Percentiles rank a stretch among this genome's conserved stretches.
These are phyloP conservation scores for Delia radicum DNA, from an alignment of 1,140 invertebrate species.

Conservation along the genomic window DNA sequence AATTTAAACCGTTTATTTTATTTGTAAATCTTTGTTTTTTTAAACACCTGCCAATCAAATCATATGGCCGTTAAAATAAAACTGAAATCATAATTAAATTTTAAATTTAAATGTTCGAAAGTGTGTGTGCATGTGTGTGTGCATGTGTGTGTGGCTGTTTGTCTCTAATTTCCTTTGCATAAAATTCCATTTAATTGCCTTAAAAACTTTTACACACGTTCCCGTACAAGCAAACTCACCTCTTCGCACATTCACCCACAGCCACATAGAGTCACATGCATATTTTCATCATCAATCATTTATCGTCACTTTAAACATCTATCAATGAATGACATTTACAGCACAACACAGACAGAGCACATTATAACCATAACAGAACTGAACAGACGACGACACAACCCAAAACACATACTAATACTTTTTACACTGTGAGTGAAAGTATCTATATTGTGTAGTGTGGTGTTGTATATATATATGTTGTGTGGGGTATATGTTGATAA, in stretches of 20 bases:
- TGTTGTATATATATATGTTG: neutral
- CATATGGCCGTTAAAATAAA: no score
- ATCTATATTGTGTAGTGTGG: neutral
- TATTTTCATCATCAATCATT: constrained; percentile 1
- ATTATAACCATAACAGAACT: no score
- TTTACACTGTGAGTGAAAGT: neutral
- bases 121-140: neutral
- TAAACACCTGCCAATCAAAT: no score
- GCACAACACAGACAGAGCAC: neutral
- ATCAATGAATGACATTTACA: constrained; percentile 4
- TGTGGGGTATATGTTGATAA: neutral
- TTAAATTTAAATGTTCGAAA: no score
- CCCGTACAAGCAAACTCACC: neutral
- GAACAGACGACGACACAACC: neutral
- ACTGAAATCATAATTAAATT: no score
- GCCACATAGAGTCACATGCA: no score
- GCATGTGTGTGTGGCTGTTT: neutral
- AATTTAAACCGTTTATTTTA: no score
- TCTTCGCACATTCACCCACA: no score
- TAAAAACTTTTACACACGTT: neutral
- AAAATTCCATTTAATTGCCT: neutral
- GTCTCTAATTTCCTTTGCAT: no score
- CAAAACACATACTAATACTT: neutral
- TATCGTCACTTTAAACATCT: neutral
- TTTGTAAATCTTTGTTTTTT: no score